Conservation (phyloP, 1,140 invertebrate genomes). For the Drosophila elegans region DNA sequence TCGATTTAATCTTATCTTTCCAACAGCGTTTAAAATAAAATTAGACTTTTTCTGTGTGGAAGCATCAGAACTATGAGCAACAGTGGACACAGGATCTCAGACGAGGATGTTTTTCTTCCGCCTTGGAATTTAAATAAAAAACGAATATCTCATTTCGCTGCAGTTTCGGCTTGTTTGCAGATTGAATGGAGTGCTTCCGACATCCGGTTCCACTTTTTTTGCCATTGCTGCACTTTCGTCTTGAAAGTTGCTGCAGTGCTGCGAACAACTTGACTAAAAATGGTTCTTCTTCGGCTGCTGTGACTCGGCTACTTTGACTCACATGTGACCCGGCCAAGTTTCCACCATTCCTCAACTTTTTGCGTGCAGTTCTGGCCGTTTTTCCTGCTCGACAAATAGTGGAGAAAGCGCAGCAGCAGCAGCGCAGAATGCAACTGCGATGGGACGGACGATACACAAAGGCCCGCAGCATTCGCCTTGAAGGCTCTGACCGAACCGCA, state of each 20-base stretch:
- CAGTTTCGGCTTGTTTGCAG: conserved; percentile 67
- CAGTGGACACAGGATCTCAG: conserved; percentile 24
- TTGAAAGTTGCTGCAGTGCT: conserved; percentile 60
- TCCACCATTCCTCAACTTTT: conserved; percentile 22
- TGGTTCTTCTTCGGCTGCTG: conserved; percentile 20
- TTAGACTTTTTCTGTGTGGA: not conserved
- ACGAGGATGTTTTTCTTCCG: conserved; percentile 56
- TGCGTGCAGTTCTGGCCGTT: conserved; percentile 1
- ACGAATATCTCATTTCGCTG: conserved; percentile 73
- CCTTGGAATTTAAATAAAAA: conserved; percentile 78
- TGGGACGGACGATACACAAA: conserved; percentile 45
- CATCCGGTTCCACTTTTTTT: conserved; percentile 60
- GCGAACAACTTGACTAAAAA: conserved; percentile 55
- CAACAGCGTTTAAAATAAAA: not conserved
- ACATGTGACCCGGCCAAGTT: conserved; percentile 53
- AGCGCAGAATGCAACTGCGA: conserved; percentile 32
- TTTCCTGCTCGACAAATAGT: conserved; percentile 1
- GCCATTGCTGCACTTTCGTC: conserved; percentile 71
- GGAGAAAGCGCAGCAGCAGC: not conserved
- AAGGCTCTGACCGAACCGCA: conserved; percentile 73
- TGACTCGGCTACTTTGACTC: conserved; percentile 55
- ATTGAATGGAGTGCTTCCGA: conserved; percentile 81
- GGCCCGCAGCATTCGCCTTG: conserved; percentile 54
- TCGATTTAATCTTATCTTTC: too few species aligned
- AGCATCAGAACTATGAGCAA: not conserved